Conservation (phyloP, 2,888 invertebrate species). For the Drosophila rellima region DNA sequence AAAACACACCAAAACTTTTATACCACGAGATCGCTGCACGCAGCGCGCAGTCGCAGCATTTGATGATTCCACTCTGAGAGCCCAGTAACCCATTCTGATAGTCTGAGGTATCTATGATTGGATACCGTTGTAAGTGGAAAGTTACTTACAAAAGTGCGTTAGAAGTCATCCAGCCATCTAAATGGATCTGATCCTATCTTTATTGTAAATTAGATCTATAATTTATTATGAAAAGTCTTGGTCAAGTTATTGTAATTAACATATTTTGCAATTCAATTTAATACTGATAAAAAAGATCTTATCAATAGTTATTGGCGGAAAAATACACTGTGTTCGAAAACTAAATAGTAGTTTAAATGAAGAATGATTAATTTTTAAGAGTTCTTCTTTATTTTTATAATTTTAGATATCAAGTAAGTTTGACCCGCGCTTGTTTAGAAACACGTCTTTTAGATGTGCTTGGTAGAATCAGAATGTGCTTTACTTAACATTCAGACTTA, state of each 20-base stretch:
- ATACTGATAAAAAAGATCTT: too few relatives aligned
- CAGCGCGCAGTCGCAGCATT: constrained; percentile 11
- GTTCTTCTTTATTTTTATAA: too few relatives aligned
- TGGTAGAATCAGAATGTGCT: background rate
- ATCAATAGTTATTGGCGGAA: too few relatives aligned
- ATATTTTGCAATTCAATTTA: too few relatives aligned
- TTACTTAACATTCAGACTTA: background rate
- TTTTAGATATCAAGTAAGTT: too few relatives aligned
- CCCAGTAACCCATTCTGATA: background rate
- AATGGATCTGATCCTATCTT: background rate
- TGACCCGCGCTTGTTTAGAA: background rate
- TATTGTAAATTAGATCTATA: background rate
- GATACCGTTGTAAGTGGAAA: background rate
- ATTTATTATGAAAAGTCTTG: too few relatives aligned
- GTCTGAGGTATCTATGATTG: background rate
- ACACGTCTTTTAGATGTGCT: background rate
- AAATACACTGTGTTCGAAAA: too few relatives aligned
- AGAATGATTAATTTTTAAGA: too few relatives aligned
- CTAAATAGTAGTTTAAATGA: too few relatives aligned
- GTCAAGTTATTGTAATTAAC: too few relatives aligned
- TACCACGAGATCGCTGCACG: constrained; percentile 34
- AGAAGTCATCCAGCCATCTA: background rate
- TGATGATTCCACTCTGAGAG: constrained; percentile 1
- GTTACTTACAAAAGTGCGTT: background rate
- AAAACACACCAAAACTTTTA: constrained; percentile 54